These are phyloP conservation scores for Butorides virescens DNA, from an alignment of 2,113 vertebrate species.

Conservation along the genomic window DNA sequence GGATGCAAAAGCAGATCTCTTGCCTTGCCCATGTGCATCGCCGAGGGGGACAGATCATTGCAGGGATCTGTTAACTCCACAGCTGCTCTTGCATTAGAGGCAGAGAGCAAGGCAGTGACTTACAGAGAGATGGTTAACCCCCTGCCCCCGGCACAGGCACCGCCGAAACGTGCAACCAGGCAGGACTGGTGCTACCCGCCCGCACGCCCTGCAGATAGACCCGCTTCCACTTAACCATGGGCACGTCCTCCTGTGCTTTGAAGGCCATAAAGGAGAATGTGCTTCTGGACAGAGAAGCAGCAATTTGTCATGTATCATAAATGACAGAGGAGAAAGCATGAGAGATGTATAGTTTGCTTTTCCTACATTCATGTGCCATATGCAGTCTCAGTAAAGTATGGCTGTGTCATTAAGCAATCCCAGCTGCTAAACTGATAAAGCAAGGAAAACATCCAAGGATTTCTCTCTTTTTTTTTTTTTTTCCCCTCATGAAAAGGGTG, in stretches of 20 bases:
- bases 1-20: background rate
- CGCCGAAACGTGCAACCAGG: background rate
- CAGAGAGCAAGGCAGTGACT: background rate
- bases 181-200: background rate
- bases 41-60: background rate
- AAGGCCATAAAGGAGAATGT: background rate
- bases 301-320: background rate
- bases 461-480: background rate
- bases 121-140: no score
- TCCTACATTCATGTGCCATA: background rate
- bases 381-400: background rate
- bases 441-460: conserved; percentile 23
- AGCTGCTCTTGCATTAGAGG: background rate
- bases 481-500: background rate
- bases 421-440: conserved; percentile 29
- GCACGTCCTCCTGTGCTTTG: background rate
- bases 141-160: no score
- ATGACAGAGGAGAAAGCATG: background rate
- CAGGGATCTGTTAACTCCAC: background rate
- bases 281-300: background rate
- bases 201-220: background rate
- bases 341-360: background rate
- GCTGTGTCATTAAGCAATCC: conserved; percentile 21
- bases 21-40: background rate
- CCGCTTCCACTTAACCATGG: background rate